Evolutionary conservation across 2,113 vertebrate species (phyloP).

Genomic region (Nematolebias whitei): DNA sequence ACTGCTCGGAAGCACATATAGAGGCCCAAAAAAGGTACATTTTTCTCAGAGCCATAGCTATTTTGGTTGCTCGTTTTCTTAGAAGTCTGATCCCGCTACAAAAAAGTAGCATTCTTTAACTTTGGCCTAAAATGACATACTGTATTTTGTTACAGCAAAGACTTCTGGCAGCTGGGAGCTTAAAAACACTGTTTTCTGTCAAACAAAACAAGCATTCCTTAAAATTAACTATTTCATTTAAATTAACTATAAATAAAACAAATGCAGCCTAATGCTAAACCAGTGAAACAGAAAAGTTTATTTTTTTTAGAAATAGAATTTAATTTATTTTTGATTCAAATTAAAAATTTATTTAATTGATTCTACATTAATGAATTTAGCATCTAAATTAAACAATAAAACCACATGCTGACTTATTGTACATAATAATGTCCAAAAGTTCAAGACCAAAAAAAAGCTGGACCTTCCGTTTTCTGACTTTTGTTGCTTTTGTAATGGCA

Average conservation of each 20-base stretch:
- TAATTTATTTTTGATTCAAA: too few species aligned
- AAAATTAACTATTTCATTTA: conserved; percentile 20
- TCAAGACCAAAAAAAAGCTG: too few species aligned
- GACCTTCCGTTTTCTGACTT: too few species aligned
- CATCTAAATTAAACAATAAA: too few species aligned
- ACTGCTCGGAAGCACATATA: conserved; percentile 17
- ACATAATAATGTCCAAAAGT: too few species aligned
- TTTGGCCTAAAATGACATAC: conserved; percentile 45
- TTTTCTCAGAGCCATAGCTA: conserved; percentile 52
- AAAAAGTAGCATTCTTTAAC: conserved; percentile 56
- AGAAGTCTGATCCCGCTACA: conserved; percentile 45
- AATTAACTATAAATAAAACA: conserved; percentile 1
- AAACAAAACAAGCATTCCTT: conserved; percentile 18
- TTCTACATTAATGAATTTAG: too few species aligned
- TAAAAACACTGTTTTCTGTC: conserved; percentile 22
- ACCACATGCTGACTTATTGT: too few species aligned
- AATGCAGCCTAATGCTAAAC: not conserved
- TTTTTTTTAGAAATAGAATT: too few species aligned
- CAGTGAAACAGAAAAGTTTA: not conserved
- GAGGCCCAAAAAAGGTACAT: conserved; percentile 8
- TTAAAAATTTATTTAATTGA: too few species aligned
- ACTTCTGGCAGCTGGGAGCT: conserved; percentile 38
- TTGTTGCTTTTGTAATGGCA: too few species aligned
- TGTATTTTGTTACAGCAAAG: conserved; percentile 44
- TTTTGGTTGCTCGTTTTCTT: conserved; percentile 61